Conservation (phyloP, 1,140 invertebrate species). For the roundworm (Caenorhabditis elegans) region WBcel235 BX284603.4:4448001-4448500, state of each 20-base stretch:
- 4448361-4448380: not conserved
- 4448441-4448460: not conserved
- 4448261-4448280: not conserved
- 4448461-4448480: not conserved
- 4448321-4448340: not conserved
- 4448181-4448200: not conserved
- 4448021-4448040: no score
- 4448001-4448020: no score
- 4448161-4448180: not conserved
- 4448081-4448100: no score
- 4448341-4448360: not conserved
- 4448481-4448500: conserved; percentile 11
- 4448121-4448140: no score
- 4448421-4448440: no score
- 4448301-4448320: not conserved
- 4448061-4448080: no score
- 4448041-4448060: no score
- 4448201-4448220: not conserved
- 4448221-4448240: not conserved
- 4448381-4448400: not conserved
- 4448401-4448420: not conserved
- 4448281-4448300: not conserved
- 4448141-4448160: no score
- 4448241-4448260: conserved; percentile 10
- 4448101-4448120: no score